These are phyloP conservation scores for Nineta flava DNA, from an alignment of 2,888 invertebrate genomes.

Conservation along the genomic window DNA sequence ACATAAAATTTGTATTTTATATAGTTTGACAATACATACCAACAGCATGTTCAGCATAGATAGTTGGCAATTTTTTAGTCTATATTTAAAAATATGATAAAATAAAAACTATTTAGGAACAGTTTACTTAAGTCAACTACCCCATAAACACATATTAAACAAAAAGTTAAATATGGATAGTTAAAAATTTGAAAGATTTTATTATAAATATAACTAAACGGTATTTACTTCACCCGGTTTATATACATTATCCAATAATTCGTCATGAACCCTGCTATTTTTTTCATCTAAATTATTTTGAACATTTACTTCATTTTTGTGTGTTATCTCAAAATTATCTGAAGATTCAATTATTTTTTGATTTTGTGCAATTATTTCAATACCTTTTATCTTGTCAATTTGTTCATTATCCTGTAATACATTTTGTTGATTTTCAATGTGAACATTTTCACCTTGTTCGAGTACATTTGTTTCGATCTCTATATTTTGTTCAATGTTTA, in stretches of 20 bases:
- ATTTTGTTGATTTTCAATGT: constrained; percentile 8
- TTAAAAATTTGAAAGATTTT: neutral
- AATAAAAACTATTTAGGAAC: too few relatives aligned
- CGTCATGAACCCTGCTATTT: too few relatives aligned
- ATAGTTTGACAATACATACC: too few relatives aligned
- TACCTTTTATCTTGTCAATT: constrained; percentile 1
- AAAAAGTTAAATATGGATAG: neutral
- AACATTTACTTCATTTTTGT: too few relatives aligned
- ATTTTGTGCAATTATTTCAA: constrained; percentile 13
- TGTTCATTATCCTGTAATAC: neutral
- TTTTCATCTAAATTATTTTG: too few relatives aligned
- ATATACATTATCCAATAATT: constrained; percentile 12
- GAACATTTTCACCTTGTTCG: constrained; percentile 23
- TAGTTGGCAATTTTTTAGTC: too few relatives aligned
- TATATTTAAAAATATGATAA: too few relatives aligned
- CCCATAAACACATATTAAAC: neutral
- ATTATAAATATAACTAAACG: constrained; percentile 20
- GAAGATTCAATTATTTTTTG: constrained; percentile 9
- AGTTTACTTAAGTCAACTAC: too few relatives aligned
- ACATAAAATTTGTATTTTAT: too few relatives aligned
- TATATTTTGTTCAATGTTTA: neutral
- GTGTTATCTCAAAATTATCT: constrained; percentile 2
- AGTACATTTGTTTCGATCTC: constrained; percentile 4
- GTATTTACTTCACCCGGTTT: constrained; percentile 21
- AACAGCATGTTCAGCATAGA: too few relatives aligned